These are phyloP conservation scores for Liparis tanakae DNA, from an alignment of 2,797 vertebrate species.

Conservation along the genomic window DNA sequence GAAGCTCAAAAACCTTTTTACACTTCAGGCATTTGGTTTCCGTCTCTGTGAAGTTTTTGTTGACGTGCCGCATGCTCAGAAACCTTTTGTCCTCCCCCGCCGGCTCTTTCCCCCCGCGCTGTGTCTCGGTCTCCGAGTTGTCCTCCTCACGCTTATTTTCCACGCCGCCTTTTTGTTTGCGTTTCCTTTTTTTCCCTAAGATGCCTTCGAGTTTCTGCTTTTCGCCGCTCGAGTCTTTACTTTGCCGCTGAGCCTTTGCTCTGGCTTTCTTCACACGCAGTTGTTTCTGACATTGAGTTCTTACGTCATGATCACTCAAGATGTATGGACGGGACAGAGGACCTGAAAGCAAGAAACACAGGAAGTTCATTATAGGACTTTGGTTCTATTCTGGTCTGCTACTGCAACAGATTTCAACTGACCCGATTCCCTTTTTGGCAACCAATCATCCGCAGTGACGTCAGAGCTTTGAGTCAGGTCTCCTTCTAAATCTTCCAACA, in stretches of 20 bases:
- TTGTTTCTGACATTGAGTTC: background rate
- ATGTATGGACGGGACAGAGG: constrained; percentile 56
- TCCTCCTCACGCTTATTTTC: constrained; percentile 41
- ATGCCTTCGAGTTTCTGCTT: constrained; percentile 13
- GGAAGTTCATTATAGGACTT: background rate
- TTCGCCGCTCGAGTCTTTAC: background rate
- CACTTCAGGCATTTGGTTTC: constrained; percentile 65
- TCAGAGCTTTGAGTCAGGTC: constrained; percentile 43
- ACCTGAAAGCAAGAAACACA: constrained; percentile 43
- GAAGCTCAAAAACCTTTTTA: constrained; percentile 68
- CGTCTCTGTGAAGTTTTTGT: constrained; percentile 57
- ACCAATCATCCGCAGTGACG: constrained; percentile 34
- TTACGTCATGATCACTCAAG: constrained; percentile 31
- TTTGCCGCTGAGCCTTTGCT: constrained; percentile 19
- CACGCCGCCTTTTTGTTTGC: constrained; percentile 8
- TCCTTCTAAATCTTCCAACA: constrained; percentile 43
- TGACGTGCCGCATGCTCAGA: constrained; percentile 50
- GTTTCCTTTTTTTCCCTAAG: constrained; percentile 1
- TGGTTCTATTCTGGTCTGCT: background rate
- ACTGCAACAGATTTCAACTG: background rate
- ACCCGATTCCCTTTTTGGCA: constrained; percentile 63
- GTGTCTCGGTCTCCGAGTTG: constrained; percentile 54
- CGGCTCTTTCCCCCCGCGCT: constrained; percentile 13
- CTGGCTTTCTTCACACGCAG: constrained; percentile 2
- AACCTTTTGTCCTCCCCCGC: constrained; percentile 64